Conservation (phyloP, 2,888 invertebrate genomes). For the Julus scanicus region DNA sequence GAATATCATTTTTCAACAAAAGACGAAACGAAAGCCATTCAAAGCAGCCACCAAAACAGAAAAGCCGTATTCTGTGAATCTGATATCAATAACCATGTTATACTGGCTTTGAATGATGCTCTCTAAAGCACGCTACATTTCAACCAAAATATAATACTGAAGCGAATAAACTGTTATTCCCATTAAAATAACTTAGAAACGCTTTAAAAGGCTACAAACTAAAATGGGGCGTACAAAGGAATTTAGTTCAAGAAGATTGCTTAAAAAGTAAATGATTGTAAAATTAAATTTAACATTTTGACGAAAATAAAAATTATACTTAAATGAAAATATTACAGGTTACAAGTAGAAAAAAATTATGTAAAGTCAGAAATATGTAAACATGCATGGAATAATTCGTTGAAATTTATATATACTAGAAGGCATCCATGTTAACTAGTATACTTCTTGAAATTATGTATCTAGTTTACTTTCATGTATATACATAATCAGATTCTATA, state of each 20-base stretch:
- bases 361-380: too few species aligned
- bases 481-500: too few species aligned
- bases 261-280: too few species aligned
- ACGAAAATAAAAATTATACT: too few species aligned
- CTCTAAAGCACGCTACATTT: neutral
- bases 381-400: too few species aligned
- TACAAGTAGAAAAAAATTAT: too few species aligned
- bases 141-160: neutral
- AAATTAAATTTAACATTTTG: too few species aligned
- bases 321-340: too few species aligned
- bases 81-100: slow-evolving; percentile 45
- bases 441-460: too few species aligned
- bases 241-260: neutral
- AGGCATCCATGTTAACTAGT: too few species aligned
- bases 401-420: too few species aligned
- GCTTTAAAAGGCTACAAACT: neutral
- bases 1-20: slow-evolving; percentile 43
- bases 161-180: neutral
- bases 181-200: slow-evolving; percentile 6
- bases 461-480: too few species aligned
- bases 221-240: neutral
- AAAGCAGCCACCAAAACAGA: slow-evolving; percentile 19
- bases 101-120: neutral
- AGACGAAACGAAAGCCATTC: slow-evolving; percentile 41
- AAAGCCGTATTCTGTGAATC: slow-evolving; percentile 11